Conservation (phyloP, 2,113 vertebrate species). For the Centropus unirufus region DNA sequence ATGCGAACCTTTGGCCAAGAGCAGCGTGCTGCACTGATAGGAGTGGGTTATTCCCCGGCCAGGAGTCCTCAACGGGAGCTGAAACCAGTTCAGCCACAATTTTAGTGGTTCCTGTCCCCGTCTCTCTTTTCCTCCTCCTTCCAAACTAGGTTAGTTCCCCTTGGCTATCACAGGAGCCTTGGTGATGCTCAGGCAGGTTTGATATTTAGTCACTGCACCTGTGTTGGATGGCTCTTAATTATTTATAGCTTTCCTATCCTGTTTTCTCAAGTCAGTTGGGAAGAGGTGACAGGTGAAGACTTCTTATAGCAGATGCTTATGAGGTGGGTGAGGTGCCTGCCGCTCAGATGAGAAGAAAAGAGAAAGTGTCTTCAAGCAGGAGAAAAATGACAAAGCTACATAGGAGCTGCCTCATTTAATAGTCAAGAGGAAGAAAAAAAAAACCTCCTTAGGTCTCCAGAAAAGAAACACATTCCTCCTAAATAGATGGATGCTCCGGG, state of each 20-base stretch:
- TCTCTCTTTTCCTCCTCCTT: background rate
- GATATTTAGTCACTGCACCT: conserved; percentile 46
- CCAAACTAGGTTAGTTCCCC: conserved; percentile 36
- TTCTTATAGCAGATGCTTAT: conserved; percentile 55
- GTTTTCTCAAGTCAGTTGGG: conserved; percentile 60
- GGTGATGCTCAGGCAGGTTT: conserved; percentile 46
- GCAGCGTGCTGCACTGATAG: accelerated
- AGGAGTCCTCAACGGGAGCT: background rate
- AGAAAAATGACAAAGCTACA: conserved; percentile 51
- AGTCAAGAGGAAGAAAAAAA: background rate
- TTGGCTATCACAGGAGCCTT: background rate
- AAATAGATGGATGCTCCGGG: background rate
- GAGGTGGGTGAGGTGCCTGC: conserved; percentile 52
- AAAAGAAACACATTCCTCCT: background rate
- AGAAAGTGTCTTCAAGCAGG: conserved; percentile 42
- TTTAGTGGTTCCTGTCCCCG: background rate
- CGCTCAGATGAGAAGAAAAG: conserved; percentile 65
- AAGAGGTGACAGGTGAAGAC: conserved; percentile 68
- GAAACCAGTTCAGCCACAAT: background rate
- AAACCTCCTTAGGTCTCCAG: background rate
- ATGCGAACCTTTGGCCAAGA: background rate
- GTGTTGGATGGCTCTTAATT: conserved; percentile 54
- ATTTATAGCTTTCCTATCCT: conserved; percentile 61
- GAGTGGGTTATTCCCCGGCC: background rate
- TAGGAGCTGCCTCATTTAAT: conserved; percentile 52